Evolutionary conservation across 2,888 invertebrate species (phyloP).

Genomic region (Chaetogeoica ovagalla): DNA sequence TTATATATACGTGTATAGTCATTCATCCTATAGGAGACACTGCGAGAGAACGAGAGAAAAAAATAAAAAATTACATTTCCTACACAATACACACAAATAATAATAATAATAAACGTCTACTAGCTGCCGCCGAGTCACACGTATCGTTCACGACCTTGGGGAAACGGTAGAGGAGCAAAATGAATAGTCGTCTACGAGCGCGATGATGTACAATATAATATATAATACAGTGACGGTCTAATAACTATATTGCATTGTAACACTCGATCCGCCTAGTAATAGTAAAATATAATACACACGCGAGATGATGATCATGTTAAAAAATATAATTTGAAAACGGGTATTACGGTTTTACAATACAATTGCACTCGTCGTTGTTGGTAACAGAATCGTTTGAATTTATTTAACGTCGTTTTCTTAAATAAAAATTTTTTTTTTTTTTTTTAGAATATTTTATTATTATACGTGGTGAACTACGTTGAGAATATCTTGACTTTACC

Average conservation of each 20-base stretch:
- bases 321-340: conserved; percentile 14
- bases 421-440: too few relatives aligned
- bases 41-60: background rate
- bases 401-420: background rate
- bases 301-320: conserved; percentile 14
- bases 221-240: conserved; percentile 37
- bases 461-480: too few relatives aligned
- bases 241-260: conserved; percentile 37
- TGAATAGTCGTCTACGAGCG: background rate
- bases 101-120: background rate
- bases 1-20: background rate
- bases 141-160: conserved; percentile 16
- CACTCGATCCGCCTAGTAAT: conserved; percentile 4
- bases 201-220: too few relatives aligned
- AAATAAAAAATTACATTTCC: conserved; percentile 23
- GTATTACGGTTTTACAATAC: background rate
- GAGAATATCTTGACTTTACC: too few relatives aligned
- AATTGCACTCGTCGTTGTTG: too few relatives aligned
- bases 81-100: background rate
- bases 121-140: conserved; percentile 19
- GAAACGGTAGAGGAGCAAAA: conserved; percentile 1
- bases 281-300: conserved; percentile 3
- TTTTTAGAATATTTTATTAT: too few relatives aligned
- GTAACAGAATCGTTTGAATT: background rate
- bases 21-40: background rate